These are phyloP conservation scores for Astyanax mexicanus DNA, from an alignment of 2,797 vertebrate genomes.

Conservation along the genomic window DNA sequence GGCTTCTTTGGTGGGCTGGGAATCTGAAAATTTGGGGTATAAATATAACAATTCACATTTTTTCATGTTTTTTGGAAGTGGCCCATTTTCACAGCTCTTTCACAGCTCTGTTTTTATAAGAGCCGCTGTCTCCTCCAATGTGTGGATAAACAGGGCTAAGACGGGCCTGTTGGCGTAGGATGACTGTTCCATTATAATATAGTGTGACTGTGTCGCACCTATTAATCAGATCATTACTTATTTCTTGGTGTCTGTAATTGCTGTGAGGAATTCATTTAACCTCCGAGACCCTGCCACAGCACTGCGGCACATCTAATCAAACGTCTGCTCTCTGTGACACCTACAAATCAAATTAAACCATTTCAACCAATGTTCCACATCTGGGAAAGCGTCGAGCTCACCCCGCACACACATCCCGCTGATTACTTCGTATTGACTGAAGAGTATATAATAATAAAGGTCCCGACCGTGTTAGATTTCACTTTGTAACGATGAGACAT, in stretches of 20 bases:
- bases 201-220: constrained; percentile 10
- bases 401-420: not conserved
- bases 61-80: no score
- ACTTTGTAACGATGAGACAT: not conserved
- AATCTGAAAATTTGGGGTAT: no score
- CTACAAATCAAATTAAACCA: not conserved
- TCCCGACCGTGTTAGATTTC: not conserved
- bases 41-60: no score
- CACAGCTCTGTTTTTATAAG: not conserved
- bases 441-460: not conserved
- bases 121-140: no score
- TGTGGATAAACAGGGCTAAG: not conserved
- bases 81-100: not conserved
- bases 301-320: constrained; percentile 60
- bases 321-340: not conserved
- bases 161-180: not conserved
- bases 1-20: no score
- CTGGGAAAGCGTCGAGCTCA: not conserved
- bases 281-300: constrained; percentile 69
- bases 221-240: constrained; percentile 24
- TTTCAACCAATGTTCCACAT: constrained; percentile 6
- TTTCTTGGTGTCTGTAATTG: constrained; percentile 53
- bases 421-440: not conserved
- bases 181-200: not conserved
- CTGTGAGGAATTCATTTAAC: constrained; percentile 74